Evolutionary conservation across 2,113 vertebrate species (phyloP).

Genomic region (Rissa tridactyla): DNA sequence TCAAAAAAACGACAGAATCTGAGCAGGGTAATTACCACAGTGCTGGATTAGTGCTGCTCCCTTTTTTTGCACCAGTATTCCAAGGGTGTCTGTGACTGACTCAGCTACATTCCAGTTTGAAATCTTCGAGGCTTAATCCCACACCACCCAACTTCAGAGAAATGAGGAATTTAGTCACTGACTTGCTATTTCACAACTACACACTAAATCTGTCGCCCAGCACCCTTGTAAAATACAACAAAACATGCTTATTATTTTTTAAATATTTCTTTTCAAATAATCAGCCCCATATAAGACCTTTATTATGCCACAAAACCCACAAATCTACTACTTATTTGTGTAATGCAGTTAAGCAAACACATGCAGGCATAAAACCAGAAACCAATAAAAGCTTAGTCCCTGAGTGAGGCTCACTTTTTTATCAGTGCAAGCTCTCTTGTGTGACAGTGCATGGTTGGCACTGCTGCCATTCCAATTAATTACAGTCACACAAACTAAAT

Average conservation of each 20-base stretch:
- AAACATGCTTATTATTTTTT: background rate
- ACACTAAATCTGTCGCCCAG: background rate
- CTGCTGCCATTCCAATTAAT: background rate
- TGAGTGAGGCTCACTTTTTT: background rate
- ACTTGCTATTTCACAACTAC: background rate
- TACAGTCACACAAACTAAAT: background rate
- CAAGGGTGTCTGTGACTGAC: conserved; percentile 42
- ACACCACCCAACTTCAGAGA: conserved; percentile 16
- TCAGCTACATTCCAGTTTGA: conserved; percentile 27
- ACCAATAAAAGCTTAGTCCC: conserved; percentile 14
- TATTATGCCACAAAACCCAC: background rate
- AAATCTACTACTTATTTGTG: background rate
- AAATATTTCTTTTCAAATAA: background rate
- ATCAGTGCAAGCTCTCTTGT: conserved; percentile 11
- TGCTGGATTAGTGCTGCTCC: conserved; percentile 48
- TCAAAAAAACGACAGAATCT: conserved; percentile 27
- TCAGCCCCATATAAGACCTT: background rate
- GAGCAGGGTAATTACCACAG: conserved; percentile 60
- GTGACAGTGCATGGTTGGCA: background rate
- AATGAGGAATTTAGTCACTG: background rate
- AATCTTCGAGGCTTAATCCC: conserved; percentile 19
- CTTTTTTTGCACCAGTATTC: conserved; percentile 21
- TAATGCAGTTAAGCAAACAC: background rate
- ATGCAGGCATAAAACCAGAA: conserved; percentile 1
- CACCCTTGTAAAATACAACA: background rate